These are phyloP conservation scores for Pelodytes ibericus DNA, from an alignment of 2,797 vertebrate genomes.

Conservation along the genomic window DNA sequence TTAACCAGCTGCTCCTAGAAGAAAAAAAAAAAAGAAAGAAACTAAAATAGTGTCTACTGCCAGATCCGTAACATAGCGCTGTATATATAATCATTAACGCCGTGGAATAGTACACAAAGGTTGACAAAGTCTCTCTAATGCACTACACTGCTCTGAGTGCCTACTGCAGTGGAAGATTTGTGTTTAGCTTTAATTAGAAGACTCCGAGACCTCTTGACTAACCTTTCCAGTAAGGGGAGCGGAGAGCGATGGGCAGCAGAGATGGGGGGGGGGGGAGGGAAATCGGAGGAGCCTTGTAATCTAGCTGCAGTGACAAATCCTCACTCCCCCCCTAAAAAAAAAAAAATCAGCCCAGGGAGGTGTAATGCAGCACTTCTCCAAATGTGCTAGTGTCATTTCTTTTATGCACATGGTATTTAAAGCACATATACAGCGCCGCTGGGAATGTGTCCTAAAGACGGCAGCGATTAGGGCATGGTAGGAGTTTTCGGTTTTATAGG, in stretches of 20 bases:
- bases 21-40: too few relatives aligned
- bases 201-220: constrained; percentile 28
- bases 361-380: constrained; percentile 61
- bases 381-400: constrained; percentile 65
- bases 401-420: constrained; percentile 65
- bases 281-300: constrained; percentile 29
- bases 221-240: constrained; percentile 52
- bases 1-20: too few relatives aligned
- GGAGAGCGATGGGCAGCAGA: constrained; percentile 47
- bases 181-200: not conserved
- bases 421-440: constrained; percentile 57
- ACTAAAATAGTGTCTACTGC: too few relatives aligned
- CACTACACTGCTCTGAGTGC: not conserved
- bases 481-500: constrained; percentile 64
- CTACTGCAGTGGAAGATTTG: not conserved
- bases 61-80: too few relatives aligned
- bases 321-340: too few relatives aligned
- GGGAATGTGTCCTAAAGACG: constrained; percentile 59
- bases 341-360: constrained; percentile 61
- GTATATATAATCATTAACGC: too few relatives aligned
- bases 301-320: constrained; percentile 60
- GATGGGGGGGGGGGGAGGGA: constrained; percentile 31
- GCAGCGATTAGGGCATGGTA: constrained; percentile 59
- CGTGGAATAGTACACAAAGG: too few relatives aligned
- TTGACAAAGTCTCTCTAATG: too few relatives aligned